A percentile compares a stretch with the other conserved stretches of the same genome.
phyloP scores from a whole-genome alignment of 2,888 invertebrate species.

The Melieria crassipennis region DNA sequence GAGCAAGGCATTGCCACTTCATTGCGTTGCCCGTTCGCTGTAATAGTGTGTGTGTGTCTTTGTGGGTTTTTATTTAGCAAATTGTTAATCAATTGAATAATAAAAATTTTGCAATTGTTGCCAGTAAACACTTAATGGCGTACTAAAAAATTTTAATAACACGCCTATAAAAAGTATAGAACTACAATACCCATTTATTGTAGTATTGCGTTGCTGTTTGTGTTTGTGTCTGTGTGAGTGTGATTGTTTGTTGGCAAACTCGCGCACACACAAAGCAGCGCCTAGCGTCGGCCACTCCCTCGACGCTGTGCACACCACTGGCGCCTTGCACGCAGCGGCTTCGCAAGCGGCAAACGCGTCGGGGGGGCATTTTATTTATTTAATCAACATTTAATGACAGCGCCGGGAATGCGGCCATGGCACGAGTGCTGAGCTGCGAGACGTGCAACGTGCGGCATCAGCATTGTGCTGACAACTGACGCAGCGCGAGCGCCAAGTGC shows the following conservation, averaged over 20 bases:
- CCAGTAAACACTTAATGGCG: slow-evolving; percentile 39
- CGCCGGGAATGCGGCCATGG: background rate
- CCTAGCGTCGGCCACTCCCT: too few relatives aligned
- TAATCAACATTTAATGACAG: slow-evolving; percentile 42
- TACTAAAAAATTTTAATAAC: slow-evolving; percentile 14
- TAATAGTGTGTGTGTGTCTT: too few relatives aligned
- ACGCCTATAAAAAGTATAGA: slow-evolving; percentile 8
- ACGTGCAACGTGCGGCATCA: background rate
- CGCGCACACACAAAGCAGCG: background rate
- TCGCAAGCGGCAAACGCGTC: slow-evolving; percentile 8
- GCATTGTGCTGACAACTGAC: slow-evolving; percentile 15
- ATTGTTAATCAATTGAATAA: slow-evolving; percentile 44
- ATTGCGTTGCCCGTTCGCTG: background rate
- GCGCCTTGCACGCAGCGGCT: background rate
- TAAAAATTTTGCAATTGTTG: slow-evolving; percentile 41
- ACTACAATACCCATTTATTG: background rate
- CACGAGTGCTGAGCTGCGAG: background rate
- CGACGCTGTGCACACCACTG: background rate
- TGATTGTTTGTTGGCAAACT: background rate
- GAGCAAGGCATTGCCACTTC: background rate
- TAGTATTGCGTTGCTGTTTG: background rate
- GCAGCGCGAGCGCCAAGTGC: background rate
- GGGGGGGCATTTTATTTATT: slow-evolving; percentile 40
- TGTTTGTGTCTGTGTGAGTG: background rate
- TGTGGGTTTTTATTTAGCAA: slow-evolving; percentile 15